Percentiles rank a stretch among this genome's conserved stretches.
phyloP scores from a whole-genome alignment of 2,113 vertebrate species.

The Beaufortia kweichowensis region DNA sequence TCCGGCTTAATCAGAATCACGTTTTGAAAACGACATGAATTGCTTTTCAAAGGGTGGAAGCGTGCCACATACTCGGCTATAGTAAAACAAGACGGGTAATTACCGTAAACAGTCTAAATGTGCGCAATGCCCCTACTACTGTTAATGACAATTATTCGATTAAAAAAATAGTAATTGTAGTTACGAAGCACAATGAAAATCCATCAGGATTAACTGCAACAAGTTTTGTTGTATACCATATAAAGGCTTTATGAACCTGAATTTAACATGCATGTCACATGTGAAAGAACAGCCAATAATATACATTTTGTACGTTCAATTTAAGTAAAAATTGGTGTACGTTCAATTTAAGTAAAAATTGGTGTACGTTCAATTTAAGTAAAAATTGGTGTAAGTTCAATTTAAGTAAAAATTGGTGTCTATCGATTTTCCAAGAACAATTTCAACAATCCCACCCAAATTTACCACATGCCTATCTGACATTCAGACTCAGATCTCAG shows the following conservation, averaged over 20 bases:
- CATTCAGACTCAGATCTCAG: too few species aligned
- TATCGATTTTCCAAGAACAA: too few species aligned
- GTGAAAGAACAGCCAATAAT: neutral
- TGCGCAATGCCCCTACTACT: constrained; percentile 27
- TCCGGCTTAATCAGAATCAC: constrained; percentile 69
- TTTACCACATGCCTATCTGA: neutral
- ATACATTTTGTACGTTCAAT: too few species aligned
- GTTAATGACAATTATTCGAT: constrained; percentile 32
- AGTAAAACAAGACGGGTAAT: constrained; percentile 41
- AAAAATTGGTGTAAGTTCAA: neutral
- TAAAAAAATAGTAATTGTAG: neutral
- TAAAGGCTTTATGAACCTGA: neutral
- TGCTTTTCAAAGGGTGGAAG: constrained; percentile 64
- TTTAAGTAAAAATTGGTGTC: neutral
- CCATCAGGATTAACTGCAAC: neutral
- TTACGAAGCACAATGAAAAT: neutral
- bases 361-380: too few species aligned
- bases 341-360: neutral
- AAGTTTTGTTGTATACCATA: too few species aligned
- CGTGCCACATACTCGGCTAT: constrained; percentile 46
- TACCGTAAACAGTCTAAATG: constrained; percentile 54
- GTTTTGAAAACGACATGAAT: constrained; percentile 70
- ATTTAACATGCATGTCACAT: neutral
- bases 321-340: too few species aligned
- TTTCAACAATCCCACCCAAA: neutral